phyloP scores from a whole-genome alignment of 64 coral and sea anemone genomes.

The Montipora efflorescens region DNA sequence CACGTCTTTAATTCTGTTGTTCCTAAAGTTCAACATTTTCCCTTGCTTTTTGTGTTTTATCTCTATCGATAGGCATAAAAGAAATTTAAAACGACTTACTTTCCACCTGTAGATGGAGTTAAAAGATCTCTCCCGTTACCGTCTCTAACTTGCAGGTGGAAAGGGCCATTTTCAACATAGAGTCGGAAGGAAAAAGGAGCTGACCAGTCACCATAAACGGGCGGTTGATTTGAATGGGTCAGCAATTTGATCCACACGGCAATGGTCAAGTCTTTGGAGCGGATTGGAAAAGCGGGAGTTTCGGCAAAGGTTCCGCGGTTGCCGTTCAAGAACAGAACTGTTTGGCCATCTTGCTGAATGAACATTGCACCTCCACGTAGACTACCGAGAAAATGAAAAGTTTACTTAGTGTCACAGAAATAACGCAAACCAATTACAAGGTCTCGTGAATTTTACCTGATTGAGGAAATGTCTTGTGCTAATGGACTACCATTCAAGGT shows the following conservation, averaged over 20 bases:
- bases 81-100: not conserved
- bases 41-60: no score
- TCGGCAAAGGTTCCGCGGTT: not conserved
- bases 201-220: not conserved
- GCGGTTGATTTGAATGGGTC: not conserved
- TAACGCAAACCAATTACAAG: no score
- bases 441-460: no score
- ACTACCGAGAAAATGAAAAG: not conserved
- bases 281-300: not conserved
- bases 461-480: no score
- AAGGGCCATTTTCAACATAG: not conserved
- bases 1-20: no score
- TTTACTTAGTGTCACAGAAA: no score
- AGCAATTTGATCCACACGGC: conserved; percentile 4
- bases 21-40: no score
- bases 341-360: not conserved
- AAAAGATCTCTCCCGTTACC: not conserved
- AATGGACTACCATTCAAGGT: no score
- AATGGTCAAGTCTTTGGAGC: not conserved
- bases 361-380: not conserved
- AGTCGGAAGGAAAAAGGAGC: not conserved
- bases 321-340: not conserved
- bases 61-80: not conserved
- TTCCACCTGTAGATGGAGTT: not conserved
- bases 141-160: not conserved